Percentiles rank a stretch among this genome's conserved stretches.
phyloP scores from a whole-genome alignment of 2,113 vertebrate genomes.

The Fulmarus glacialis region DNA sequence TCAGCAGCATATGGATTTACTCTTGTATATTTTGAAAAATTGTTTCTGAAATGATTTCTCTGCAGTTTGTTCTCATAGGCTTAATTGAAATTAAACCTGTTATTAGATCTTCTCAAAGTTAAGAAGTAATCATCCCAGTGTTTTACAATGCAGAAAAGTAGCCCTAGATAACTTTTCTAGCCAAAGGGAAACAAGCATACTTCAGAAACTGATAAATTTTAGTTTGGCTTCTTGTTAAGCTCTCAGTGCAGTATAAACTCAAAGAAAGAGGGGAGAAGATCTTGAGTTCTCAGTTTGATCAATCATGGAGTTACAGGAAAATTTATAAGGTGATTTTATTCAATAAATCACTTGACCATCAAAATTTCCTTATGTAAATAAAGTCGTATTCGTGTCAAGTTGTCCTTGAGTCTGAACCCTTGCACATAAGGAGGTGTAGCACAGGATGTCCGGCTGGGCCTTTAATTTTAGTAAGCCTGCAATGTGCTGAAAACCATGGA shows the following conservation, averaged over 20 bases:
- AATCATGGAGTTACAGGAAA: neutral
- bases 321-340: neutral
- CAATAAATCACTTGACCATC: neutral
- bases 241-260: neutral
- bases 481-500: neutral
- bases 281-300: neutral
- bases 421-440: neutral
- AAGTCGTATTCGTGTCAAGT: neutral
- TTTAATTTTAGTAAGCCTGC: neutral
- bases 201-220: neutral
- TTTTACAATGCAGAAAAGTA: slow-evolving; percentile 18
- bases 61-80: slow-evolving; percentile 66
- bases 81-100: slow-evolving; percentile 58
- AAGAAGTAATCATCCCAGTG: slow-evolving; percentile 37
- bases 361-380: neutral
- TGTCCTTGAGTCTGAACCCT: neutral
- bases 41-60: slow-evolving; percentile 78
- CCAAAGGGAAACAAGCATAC: neutral
- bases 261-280: neutral
- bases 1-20: slow-evolving; percentile 80
- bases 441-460: neutral
- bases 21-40: slow-evolving; percentile 77
- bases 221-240: neutral
- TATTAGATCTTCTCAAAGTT: slow-evolving; percentile 36
- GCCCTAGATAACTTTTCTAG: neutral